phyloP scores from a whole-genome alignment of 2,888 invertebrate species.

The Candidula unifasciata region DNA sequence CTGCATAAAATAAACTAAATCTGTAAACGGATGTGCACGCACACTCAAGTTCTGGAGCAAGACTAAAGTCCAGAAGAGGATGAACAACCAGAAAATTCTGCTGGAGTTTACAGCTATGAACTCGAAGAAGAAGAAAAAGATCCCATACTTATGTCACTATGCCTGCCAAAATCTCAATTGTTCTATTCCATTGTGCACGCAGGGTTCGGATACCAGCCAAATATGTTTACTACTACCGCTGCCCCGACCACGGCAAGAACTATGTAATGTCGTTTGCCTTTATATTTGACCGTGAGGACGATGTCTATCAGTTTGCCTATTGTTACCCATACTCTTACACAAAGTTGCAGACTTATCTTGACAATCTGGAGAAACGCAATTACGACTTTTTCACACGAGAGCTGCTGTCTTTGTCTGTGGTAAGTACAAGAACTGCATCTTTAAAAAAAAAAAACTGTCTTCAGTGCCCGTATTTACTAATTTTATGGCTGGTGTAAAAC shows the following conservation, averaged over 20 bases:
- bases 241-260: slow-evolving; percentile 89
- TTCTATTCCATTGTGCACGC: not conserved
- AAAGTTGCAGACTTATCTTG: slow-evolving; percentile 89
- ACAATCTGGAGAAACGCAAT: slow-evolving; percentile 83
- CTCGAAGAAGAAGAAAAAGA: too few species aligned
- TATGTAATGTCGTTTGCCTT: slow-evolving; percentile 96
- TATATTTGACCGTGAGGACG: slow-evolving; percentile 95
- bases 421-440: slow-evolving; percentile 66
- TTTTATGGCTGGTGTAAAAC: too few species aligned
- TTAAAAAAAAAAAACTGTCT: too few species aligned
- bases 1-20: too few species aligned
- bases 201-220: slow-evolving; percentile 81
- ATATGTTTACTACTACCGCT: slow-evolving; percentile 94
- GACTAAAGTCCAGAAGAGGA: too few species aligned
- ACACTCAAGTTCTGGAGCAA: too few species aligned
- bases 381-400: slow-evolving; percentile 84
- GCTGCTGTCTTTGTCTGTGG: slow-evolving; percentile 78
- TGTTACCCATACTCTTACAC: slow-evolving; percentile 97
- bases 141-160: too few species aligned
- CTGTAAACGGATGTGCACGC: too few species aligned
- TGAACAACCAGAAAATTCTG: too few species aligned
- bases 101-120: too few species aligned
- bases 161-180: too few species aligned
- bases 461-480: too few species aligned
- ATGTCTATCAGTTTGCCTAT: slow-evolving; percentile 95